These are phyloP conservation scores for Brachyrhaphis roseni DNA, from an alignment of 2,797 vertebrate genomes.

Conservation along the genomic window DNA sequence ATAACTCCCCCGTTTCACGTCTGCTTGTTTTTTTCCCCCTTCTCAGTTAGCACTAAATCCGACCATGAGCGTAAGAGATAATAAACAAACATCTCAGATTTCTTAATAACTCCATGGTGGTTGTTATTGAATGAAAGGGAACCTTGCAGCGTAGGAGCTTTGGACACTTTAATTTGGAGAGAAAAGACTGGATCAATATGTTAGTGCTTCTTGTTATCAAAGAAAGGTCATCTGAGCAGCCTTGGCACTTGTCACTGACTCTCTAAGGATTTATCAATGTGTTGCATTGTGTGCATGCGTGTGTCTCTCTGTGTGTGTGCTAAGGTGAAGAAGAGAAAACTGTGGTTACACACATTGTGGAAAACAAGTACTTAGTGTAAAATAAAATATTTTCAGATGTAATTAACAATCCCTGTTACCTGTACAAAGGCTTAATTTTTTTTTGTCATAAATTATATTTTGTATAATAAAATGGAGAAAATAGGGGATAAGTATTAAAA, in stretches of 20 bases:
- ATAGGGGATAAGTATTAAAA: background rate
- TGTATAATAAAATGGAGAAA: background rate
- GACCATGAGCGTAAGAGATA: slow-evolving; percentile 11
- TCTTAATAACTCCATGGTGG: slow-evolving; percentile 14
- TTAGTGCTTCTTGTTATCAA: slow-evolving; percentile 62
- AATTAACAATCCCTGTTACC: background rate
- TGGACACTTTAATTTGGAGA: slow-evolving; percentile 67
- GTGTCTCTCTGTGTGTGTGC: background rate
- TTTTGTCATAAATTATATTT: background rate
- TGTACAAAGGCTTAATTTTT: background rate
- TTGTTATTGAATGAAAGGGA: slow-evolving; percentile 38
- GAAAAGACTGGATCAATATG: slow-evolving; percentile 65
- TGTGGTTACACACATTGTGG: background rate
- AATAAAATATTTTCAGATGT: background rate
- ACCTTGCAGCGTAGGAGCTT: slow-evolving; percentile 31
- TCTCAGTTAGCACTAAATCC: slow-evolving; percentile 25
- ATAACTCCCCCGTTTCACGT: slow-evolving; percentile 27
- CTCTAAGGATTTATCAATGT: slow-evolving; percentile 45
- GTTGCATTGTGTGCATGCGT: background rate
- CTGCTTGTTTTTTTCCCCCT: slow-evolving; percentile 5
- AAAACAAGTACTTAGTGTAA: background rate
- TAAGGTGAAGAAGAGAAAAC: slow-evolving; percentile 1
- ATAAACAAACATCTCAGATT: slow-evolving; percentile 52
- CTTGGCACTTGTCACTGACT: slow-evolving; percentile 53
- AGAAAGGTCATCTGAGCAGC: slow-evolving; percentile 67